Evolutionary conservation across 2,888 invertebrate genomes (phyloP), one percentile per base, ranked within the genome.

Genomic region (Mesorhabditis spiculigera): DNA sequence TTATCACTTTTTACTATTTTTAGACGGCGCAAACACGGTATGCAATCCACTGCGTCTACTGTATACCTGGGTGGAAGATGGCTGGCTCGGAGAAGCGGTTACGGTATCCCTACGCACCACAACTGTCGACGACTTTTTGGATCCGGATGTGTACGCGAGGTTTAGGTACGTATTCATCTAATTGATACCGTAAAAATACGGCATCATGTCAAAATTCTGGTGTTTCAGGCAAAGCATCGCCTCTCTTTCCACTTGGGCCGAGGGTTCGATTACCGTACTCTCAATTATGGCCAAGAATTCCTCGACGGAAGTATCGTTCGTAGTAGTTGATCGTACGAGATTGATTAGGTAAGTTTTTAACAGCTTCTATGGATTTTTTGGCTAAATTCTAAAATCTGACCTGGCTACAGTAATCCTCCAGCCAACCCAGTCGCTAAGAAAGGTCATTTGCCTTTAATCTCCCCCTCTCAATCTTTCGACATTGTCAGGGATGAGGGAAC

Each of bases 1-100:
- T 28, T 28, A 1, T 28, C 28, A 28, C 28, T 28, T 3, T 28
- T 28, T 28, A 28, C 28, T 1, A 63, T 58, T 72, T 66, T 73
- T 73, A 72, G 84, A 84, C 69, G 84, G 84, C 5, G 81, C 84
- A 1, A 84, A 84, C 73, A 83, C 81, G 2, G 81, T 80, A n/a
- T 85, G 83, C 68, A 70, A 81, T 16, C 73, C 67, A 44, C 78
- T 77, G 45, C 76, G 77, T 6, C 72, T 83, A 10, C 72, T 80
- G 63, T 82, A 84, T 63, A 75, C 78, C 0, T 43, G 74, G 13
- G 78, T 84, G 6, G 72, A 75, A 45, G 73, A 75, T 0, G 75
- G 74, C 8, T 78, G 77, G 71, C 74, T 84, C 4, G 68, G 73
- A 5, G 78, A 85, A 65, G 80, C 82, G 28, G 75, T 84, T 16